Evolutionary conservation across 2,797 vertebrate species (phyloP).

Genomic region (Adrianichthys oophorus): DNA sequence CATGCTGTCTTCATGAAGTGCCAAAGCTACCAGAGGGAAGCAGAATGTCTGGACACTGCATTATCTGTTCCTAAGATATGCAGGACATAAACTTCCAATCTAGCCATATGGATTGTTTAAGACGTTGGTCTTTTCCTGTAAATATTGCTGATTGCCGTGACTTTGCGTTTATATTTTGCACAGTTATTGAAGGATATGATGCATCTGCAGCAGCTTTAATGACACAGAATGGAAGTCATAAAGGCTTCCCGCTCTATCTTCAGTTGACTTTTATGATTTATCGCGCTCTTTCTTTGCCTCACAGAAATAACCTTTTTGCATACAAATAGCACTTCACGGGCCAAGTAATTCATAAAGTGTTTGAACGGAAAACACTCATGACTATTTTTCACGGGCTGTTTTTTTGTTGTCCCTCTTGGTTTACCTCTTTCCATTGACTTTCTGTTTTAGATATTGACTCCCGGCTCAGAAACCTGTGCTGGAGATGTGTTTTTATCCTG

Average conservation of each 20-base stretch:
- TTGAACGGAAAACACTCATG: not conserved
- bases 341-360: not conserved
- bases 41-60: too few species aligned
- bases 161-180: constrained; percentile 1
- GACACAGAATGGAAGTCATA: not conserved
- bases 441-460: constrained; percentile 36
- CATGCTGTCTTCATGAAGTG: too few species aligned
- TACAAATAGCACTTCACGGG: not conserved
- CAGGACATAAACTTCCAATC: not conserved
- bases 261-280: not conserved
- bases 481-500: constrained; percentile 29
- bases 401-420: too few species aligned
- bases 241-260: not conserved
- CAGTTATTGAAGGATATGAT: not conserved
- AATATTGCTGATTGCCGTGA: not conserved
- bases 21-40: too few species aligned
- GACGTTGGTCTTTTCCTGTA: not conserved
- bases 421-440: constrained; percentile 5
- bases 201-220: not conserved
- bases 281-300: not conserved
- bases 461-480: constrained; percentile 5
- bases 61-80: too few species aligned
- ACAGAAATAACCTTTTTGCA: not conserved
- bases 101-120: not conserved
- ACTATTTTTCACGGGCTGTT: not conserved